Conservation (phyloP, 2,797 vertebrate genomes). For the Menidia menidia region DNA sequence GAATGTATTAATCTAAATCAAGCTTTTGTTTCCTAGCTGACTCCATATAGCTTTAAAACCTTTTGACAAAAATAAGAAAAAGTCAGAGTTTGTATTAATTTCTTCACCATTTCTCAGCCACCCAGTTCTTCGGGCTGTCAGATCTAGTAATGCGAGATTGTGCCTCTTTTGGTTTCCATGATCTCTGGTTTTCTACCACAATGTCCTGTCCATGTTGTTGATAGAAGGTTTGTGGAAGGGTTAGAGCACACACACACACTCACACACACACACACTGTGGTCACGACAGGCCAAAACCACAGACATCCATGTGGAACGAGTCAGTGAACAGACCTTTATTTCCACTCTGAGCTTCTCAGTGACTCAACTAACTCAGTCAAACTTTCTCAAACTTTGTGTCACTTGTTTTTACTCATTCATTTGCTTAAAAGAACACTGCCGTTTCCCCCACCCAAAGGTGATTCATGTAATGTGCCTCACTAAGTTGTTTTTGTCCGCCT, state of each 20-base stretch:
- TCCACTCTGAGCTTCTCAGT: constrained; percentile 55
- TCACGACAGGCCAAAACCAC: constrained; percentile 70
- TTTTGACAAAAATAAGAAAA: constrained; percentile 7
- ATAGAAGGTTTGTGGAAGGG: constrained; percentile 40
- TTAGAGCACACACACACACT: constrained; percentile 11
- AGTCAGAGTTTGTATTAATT: constrained; percentile 27
- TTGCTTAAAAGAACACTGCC: constrained; percentile 12
- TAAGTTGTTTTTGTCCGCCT: constrained; percentile 15
- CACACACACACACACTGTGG: constrained; percentile 47
- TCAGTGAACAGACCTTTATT: constrained; percentile 73
- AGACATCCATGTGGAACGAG: constrained; percentile 68
- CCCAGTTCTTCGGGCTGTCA: constrained; percentile 45
- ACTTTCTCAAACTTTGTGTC: constrained; percentile 31
- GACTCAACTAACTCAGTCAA: constrained; percentile 44
- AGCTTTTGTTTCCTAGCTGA: not conserved
- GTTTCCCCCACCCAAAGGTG: constrained; percentile 5
- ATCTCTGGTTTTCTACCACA: constrained; percentile 38
- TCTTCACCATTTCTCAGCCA: constrained; percentile 25
- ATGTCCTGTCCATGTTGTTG: constrained; percentile 48
- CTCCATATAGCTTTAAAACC: not conserved
- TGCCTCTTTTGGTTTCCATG: constrained; percentile 55
- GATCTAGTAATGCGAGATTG: constrained; percentile 52
- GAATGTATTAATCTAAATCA: not conserved
- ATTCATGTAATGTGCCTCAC: constrained; percentile 1
- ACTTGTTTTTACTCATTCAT: constrained; percentile 24